Evolutionary conservation across 2,113 vertebrate genomes (phyloP), one percentile per base, ranked within the genome.

Genomic region (Nothobranchius furzeri): DNA sequence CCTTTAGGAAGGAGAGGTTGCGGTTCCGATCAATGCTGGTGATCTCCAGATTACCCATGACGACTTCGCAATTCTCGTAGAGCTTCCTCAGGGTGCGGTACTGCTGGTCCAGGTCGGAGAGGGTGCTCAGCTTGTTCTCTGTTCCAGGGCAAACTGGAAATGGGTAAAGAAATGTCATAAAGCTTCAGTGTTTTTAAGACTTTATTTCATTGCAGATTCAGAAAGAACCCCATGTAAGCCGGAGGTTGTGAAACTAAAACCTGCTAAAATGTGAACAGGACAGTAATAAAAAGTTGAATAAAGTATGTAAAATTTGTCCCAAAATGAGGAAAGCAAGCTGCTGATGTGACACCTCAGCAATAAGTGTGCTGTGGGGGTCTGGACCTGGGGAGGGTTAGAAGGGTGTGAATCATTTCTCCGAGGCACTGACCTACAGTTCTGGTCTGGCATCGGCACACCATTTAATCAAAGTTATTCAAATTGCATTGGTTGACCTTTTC

Each of bases 11-110:
- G 86, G 96, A 96, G 59, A 99, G 95, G 88, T 98, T 96, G 52
- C 95, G 91, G 88, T 95, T 96, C 68, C 95, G 95, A 77, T 98
- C 96, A 0, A 98, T 98, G 91, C 94, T 98, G 85, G 98, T 99
- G 72, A 99, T 99, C 90, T 99, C 98, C 90, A 99, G 87, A 83
- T 99, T 99, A 46, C 97, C 97, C 97, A 99, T 98, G 64, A 99
- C 96, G 0, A 99, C 96, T 76, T 99, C 98, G 0, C 98, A 99
- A 89, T 98, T 99, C 78, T 98, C 96, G 74, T 98, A 99, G 90
- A 95, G 95, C 83, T 99, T 98, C 85, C 95, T 96, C 64, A 99
- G 89, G 37, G 95, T 95, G 50, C 94, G 94, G 74, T 98, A 99
- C 85, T 99, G 98, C 90, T 98, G 96, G 73, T 98, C 97, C 90